Conservation (phyloP, 2,888 invertebrate species). For the Drosophila eohydei region DNA sequence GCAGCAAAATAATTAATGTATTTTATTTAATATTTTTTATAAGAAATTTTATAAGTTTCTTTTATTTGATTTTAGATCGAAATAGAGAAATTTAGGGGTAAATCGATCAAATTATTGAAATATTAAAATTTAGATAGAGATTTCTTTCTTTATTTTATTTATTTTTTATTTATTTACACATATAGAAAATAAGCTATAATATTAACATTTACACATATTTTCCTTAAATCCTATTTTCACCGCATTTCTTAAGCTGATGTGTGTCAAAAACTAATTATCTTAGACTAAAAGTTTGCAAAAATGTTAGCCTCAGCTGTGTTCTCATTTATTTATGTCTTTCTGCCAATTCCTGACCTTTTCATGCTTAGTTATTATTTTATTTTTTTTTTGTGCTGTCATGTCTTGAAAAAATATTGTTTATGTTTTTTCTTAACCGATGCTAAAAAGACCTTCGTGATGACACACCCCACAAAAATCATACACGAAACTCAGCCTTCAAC, state of each 20-base stretch:
- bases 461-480: constrained; percentile 42
- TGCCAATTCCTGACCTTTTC: constrained; percentile 41
- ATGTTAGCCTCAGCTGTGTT: constrained; percentile 13
- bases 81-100: no score
- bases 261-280: not conserved
- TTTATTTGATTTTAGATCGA: no score
- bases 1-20: no score
- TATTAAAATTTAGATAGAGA: not conserved
- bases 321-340: not conserved
- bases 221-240: not conserved
- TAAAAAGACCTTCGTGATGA: constrained; percentile 41
- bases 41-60: no score
- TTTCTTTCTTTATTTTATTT: not conserved
- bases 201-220: no score
- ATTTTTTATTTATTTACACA: not conserved
- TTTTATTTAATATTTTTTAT: no score
- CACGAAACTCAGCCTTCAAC: constrained; percentile 59
- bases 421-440: constrained; percentile 9
- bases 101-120: no score
- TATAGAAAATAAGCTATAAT: not conserved
- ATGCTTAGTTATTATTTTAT: not conserved
- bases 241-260: constrained; percentile 6
- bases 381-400: constrained; percentile 20
- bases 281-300: constrained; percentile 13
- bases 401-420: constrained; percentile 9